phyloP scores from a whole-genome alignment of 2,113 vertebrate species.

The Proteles cristata region DNA sequence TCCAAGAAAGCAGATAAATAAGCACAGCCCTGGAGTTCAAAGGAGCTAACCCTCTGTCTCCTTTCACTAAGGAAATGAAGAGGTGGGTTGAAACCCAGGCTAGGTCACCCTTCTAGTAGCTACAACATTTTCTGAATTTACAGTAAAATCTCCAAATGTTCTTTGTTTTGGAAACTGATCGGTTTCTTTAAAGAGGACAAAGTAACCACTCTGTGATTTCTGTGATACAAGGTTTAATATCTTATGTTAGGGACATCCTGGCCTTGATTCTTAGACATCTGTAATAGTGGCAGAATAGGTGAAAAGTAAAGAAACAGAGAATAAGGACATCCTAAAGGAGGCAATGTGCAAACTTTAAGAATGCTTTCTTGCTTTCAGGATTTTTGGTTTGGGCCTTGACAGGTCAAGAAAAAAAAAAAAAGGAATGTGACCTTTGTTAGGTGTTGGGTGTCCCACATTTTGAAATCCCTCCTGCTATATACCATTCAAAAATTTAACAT shows the following conservation, averaged over 20 bases:
- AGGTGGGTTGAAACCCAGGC: background rate
- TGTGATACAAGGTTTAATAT: slow-evolving; percentile 3
- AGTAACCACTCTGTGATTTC: background rate
- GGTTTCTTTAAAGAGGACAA: slow-evolving; percentile 44
- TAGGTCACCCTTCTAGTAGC: background rate
- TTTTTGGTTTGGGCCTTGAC: slow-evolving; percentile 57
- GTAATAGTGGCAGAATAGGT: background rate
- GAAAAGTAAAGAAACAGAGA: slow-evolving; percentile 16
- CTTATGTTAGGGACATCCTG: background rate
- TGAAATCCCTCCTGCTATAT: slow-evolving; percentile 57
- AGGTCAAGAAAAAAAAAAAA: slow-evolving; percentile 67
- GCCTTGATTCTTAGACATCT: background rate
- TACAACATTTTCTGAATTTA: slow-evolving; percentile 49
- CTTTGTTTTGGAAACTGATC: slow-evolving; percentile 22
- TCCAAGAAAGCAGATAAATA: slow-evolving; percentile 54
- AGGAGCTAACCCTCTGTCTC: background rate
- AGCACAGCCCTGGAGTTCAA: slow-evolving; percentile 20
- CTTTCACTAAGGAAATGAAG: slow-evolving; percentile 53
- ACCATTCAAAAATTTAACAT: slow-evolving; percentile 45
- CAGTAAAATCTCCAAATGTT: slow-evolving; percentile 42
- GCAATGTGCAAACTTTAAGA: slow-evolving; percentile 28
- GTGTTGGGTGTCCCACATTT: slow-evolving; percentile 54
- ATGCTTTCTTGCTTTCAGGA: slow-evolving; percentile 39
- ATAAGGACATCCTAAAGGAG: background rate
- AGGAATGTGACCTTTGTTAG: slow-evolving; percentile 48